Evolutionary conservation across 2,888 invertebrate genomes (phyloP).

Genomic region (Oscheius onirici): DNA sequence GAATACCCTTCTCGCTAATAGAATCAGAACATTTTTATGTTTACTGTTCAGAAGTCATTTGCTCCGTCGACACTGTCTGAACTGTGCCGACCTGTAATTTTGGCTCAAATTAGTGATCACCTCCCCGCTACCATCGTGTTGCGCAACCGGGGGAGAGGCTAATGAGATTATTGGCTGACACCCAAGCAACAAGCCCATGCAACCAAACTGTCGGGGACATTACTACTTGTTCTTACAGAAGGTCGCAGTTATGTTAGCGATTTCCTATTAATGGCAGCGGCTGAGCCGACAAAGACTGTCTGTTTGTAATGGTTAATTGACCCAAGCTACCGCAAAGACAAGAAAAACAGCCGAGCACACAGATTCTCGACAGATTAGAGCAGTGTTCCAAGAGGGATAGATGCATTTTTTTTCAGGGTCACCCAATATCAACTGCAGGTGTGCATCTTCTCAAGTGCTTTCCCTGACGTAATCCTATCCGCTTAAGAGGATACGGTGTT

Average conservation of each 20-base stretch:
- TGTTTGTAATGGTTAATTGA: slow-evolving; percentile 35
- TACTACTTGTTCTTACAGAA: neutral
- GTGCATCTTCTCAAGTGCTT: slow-evolving; percentile 23
- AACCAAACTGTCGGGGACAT: slow-evolving; percentile 3
- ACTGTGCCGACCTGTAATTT: slow-evolving; percentile 21
- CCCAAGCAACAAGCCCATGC: slow-evolving; percentile 15
- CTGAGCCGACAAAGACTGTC: slow-evolving; percentile 24
- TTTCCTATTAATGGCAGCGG: slow-evolving; percentile 18
- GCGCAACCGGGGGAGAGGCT: slow-evolving; percentile 21
- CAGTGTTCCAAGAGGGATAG: slow-evolving; percentile 6
- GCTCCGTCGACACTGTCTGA: neutral
- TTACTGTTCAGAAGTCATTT: too few relatives aligned
- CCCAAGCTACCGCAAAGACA: slow-evolving; percentile 24
- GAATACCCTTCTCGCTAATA: too few relatives aligned
- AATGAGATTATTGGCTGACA: slow-evolving; percentile 15
- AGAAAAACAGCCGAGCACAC: slow-evolving; percentile 31
- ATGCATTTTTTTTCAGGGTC: neutral
- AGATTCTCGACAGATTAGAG: slow-evolving; percentile 27
- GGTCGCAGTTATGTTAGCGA: slow-evolving; percentile 18
- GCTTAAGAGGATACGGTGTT: slow-evolving; percentile 25
- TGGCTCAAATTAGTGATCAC: slow-evolving; percentile 17
- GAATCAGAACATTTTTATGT: too few relatives aligned
- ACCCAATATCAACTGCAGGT: slow-evolving; percentile 19
- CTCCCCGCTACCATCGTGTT: slow-evolving; percentile 6
- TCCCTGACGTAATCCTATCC: slow-evolving; percentile 26